Conservation (phyloP, 2,888 invertebrate species). For the Eurytoma californica region DNA sequence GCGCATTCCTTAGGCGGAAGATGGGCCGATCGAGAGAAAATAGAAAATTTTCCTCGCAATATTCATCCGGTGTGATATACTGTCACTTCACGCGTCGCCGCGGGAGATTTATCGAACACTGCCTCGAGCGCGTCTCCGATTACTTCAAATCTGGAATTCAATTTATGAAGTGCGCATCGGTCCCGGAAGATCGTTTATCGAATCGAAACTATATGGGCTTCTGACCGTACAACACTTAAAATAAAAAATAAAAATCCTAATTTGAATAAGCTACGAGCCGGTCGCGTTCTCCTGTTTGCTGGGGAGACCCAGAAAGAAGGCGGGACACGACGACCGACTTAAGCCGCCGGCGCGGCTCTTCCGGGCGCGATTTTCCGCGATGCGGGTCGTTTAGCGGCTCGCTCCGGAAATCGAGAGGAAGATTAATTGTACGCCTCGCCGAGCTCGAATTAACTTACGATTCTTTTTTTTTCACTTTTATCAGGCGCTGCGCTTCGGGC, state of each 20-base stretch:
- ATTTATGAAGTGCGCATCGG: too few relatives aligned
- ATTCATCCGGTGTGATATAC: too few relatives aligned
- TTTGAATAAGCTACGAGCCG: not conserved
- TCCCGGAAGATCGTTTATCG: too few relatives aligned
- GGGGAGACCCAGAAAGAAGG: not conserved
- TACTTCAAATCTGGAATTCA: too few relatives aligned
- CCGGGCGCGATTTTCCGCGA: not conserved
- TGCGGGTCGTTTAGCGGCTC: constrained; percentile 43
- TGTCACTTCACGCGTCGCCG: too few relatives aligned
- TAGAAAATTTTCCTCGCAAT: too few relatives aligned
- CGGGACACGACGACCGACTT: constrained; percentile 33
- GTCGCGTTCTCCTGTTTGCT: too few relatives aligned
- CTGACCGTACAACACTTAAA: not conserved
- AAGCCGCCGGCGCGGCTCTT: not conserved
- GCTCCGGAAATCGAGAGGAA: not conserved
- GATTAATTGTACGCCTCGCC: not conserved
- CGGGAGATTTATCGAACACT: too few relatives aligned
- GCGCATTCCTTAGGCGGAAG: too few relatives aligned
- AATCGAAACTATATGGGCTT: not conserved
- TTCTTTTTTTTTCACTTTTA: not conserved
- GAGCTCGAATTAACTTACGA: not conserved
- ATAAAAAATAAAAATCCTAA: not conserved
- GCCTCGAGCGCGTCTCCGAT: too few relatives aligned
- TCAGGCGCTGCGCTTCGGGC: too few relatives aligned
- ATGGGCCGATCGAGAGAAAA: too few relatives aligned